Evolutionary conservation across 2,113 vertebrate species (phyloP), one percentile per base, ranked within the genome.

Genomic region (Tor tambroides): DNA sequence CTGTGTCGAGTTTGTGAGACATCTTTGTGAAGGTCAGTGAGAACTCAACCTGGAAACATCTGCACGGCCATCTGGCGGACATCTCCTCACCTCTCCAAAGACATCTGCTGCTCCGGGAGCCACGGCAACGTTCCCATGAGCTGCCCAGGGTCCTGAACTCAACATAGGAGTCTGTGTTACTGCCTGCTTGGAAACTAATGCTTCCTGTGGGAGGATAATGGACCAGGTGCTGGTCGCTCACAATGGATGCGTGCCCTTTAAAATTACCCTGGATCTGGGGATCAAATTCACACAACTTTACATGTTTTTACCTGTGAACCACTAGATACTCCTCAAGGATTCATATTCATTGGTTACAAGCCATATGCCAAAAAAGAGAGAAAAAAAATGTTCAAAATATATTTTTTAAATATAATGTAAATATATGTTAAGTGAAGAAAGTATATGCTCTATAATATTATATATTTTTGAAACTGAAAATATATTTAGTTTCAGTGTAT

Each of bases 81-180:
- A 67, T 72, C 46, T 72, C 49, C 59, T 82, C 35, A 67, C 59
- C 59, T 30, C 59, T 67, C 41, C 54, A 46, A 67, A 85, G 63
- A 49, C 84, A 79, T 65, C 59, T 79, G 84, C 75, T 85, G 74
- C 56, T 32, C 38, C 41, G 59, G 46, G 43, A 85, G 32, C 23
- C 56, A 63, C 8, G 5, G 21, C 63, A 56, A 23, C 3, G 49
- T 76, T 15, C 35, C 35, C 23, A 65, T 41, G 80, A 84, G 81
- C 85, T 76, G 82, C 35, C 81, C 61, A 17, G 54, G 85, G 81
- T 87, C 81, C 81, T 80, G 85, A 87, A 87, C 43, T 61, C 49
- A 65, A 89, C 43, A 80, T 14, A 41, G 49, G 35, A 17, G 38
- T 41, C 77, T 80, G 30, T 86, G 76, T 80, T 43, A 65, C 14